phyloP scores from a whole-genome alignment of 2,797 vertebrate species.

The Pterois miles region DNA sequence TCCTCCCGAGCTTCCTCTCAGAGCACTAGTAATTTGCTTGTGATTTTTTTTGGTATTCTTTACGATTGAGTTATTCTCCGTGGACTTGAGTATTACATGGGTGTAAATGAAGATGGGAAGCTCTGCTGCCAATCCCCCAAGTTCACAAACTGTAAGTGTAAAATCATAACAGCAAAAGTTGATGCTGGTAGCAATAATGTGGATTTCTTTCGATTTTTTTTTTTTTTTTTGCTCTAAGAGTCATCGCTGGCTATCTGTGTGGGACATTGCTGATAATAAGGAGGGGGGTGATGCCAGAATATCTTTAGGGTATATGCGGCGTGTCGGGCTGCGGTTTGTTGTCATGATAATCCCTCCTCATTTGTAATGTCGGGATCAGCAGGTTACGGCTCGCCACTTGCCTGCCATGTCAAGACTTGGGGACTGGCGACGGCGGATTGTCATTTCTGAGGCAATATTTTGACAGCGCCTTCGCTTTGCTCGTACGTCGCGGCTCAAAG shows the following conservation, averaged over 20 bases:
- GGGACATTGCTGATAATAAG: conserved; percentile 71
- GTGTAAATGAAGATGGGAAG: conserved; percentile 67
- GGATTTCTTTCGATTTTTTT: conserved; percentile 28
- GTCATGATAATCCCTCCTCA: conserved; percentile 83
- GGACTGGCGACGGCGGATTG: conserved; percentile 81
- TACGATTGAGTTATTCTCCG: conserved; percentile 78
- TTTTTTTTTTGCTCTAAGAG: conserved; percentile 41
- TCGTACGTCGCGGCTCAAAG: conserved; percentile 79
- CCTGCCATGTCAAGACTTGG: conserved; percentile 79
- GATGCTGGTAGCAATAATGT: conserved; percentile 18
- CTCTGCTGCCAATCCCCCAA: conserved; percentile 61
- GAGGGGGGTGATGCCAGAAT: conserved; percentile 65
- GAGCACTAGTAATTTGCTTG: conserved; percentile 84
- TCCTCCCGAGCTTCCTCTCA: conserved; percentile 82
- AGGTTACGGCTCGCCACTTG: conserved; percentile 78
- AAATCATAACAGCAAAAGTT: conserved; percentile 11
- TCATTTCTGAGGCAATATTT: conserved; percentile 88
- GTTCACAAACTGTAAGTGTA: conserved; percentile 36
- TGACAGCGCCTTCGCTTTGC: conserved; percentile 83
- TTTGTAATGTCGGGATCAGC: conserved; percentile 82
- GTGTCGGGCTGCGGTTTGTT: conserved; percentile 78
- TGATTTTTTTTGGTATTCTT: conserved; percentile 83
- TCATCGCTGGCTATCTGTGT: conserved; percentile 69
- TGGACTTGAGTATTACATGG: conserved; percentile 75
- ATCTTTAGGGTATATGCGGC: conserved; percentile 75